Evolutionary conservation across 2,888 invertebrate genomes (phyloP), one percentile per base, ranked within the genome.

Genomic region (Chaetogeoica ovagalla): DNA sequence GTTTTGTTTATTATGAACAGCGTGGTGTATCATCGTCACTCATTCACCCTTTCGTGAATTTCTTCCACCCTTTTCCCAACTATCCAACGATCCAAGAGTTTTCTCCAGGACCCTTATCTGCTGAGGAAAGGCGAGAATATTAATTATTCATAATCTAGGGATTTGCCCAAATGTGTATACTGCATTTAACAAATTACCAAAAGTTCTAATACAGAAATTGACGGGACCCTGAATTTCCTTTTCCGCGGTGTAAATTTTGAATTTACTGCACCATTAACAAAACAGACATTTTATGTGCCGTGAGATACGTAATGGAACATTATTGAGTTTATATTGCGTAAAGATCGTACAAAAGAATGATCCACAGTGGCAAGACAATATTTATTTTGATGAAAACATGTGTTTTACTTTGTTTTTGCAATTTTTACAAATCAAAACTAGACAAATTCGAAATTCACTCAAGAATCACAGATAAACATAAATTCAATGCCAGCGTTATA

Each of bases 81-180:
- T 69, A 60, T 15, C 68, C 30, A 69, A 19, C 48, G 30, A 68
- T 3, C 68, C n/a, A 15, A 37, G 76, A 76, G 55, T 62, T 60
- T 77, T 69, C 69, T 52, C 60, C 60, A 52, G 52, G 55, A 37
- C 59, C 68, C 68, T 77, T 77, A 77, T 76, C 76, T 69, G 77
- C 39, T n/a, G 43, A 52, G 39, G 69, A 76, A 69, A 70, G 62
- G 69, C 69, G 77, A 62, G 69, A 70, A 62, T 69, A 77, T 70
- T 77, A 77, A 77, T 77, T 77, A 70, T 77, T 77, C 77, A 70
- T 77, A 77, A 77, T 77, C 69, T 62, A 52, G 52, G 69, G 76
- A 59, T 77, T 77, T 77, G 15, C 76, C 60, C 17, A 69, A 77
- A 69, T 62, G 77, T 77, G 37, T 52, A 30, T 76, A 68, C 68